A percentile compares a stretch with the other conserved stretches of the same genome.
Conservation (phyloP, 2,888 invertebrate genomes). For the Xanthorhoe designata region DNA sequence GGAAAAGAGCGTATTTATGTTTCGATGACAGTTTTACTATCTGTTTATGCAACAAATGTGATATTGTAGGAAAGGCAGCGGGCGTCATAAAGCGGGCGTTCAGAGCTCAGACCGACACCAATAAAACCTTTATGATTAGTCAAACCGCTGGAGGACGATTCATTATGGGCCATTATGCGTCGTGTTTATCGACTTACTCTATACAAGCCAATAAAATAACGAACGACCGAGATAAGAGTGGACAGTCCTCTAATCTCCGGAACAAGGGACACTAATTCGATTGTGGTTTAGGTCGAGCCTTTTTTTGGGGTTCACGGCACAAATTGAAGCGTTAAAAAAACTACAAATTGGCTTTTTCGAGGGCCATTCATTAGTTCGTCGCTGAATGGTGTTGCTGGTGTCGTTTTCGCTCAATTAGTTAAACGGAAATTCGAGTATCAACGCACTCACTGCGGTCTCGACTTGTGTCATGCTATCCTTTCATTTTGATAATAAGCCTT, state of each 20-base stretch:
- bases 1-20: constrained; percentile 43
- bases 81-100: constrained; percentile 70
- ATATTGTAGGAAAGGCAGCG: constrained; percentile 52
- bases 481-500: background rate
- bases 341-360: constrained; percentile 83
- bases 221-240: constrained; percentile 84
- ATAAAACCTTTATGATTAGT: constrained; percentile 85
- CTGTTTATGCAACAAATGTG: constrained; percentile 64
- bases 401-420: constrained; percentile 85
- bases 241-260: constrained; percentile 85
- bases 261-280: constrained; percentile 86
- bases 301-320: constrained; percentile 83
- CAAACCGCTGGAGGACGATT: constrained; percentile 81
- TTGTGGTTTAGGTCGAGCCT: constrained; percentile 84
- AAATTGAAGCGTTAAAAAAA: constrained; percentile 85
- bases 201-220: constrained; percentile 85
- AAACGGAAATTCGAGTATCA: constrained; percentile 76
- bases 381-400: constrained; percentile 79
- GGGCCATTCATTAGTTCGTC: constrained; percentile 82
- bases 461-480: constrained; percentile 10
- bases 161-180: constrained; percentile 84
- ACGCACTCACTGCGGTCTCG: constrained; percentile 37
- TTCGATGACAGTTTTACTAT: constrained; percentile 56
- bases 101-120: constrained; percentile 74
- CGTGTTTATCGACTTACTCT: constrained; percentile 85